Conservation (phyloP, 2,888 invertebrate species). For the Catonia carolina region DNA sequence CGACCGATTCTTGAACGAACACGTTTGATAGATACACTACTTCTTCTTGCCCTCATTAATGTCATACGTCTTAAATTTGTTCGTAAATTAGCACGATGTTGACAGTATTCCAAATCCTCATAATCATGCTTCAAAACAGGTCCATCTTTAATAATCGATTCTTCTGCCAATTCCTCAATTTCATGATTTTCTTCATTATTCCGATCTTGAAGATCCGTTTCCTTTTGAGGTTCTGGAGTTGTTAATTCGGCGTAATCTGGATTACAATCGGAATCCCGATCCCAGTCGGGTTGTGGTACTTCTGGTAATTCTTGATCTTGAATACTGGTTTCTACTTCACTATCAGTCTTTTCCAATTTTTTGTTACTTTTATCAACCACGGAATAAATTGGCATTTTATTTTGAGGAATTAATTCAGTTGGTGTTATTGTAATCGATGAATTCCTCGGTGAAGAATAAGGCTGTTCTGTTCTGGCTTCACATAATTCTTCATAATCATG, state of each 20-base stretch:
- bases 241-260: constrained; percentile 24
- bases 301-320: not conserved
- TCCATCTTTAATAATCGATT: not conserved
- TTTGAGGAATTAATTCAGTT: not conserved
- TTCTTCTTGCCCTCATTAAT: constrained; percentile 24
- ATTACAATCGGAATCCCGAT: constrained; percentile 16
- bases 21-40: constrained; percentile 22
- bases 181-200: not conserved
- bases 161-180: not conserved
- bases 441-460: constrained; percentile 17
- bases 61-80: constrained; percentile 25
- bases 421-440: constrained; percentile 8
- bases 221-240: constrained; percentile 9
- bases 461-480: constrained; percentile 12
- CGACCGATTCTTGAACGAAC: constrained; percentile 26
- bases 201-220: not conserved
- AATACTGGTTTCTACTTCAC: not conserved
- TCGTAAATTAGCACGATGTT: constrained; percentile 25
- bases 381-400: not conserved
- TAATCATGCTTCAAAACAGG: constrained; percentile 16
- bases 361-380: constrained; percentile 1
- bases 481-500: constrained; percentile 22
- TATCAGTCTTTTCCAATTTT: constrained; percentile 1
- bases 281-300: constrained; percentile 22
- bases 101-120: constrained; percentile 30